Evolutionary conservation across 2,113 vertebrate genomes (phyloP), one percentile per base, ranked within the genome.

Genomic region (Aramus guarauna): DNA sequence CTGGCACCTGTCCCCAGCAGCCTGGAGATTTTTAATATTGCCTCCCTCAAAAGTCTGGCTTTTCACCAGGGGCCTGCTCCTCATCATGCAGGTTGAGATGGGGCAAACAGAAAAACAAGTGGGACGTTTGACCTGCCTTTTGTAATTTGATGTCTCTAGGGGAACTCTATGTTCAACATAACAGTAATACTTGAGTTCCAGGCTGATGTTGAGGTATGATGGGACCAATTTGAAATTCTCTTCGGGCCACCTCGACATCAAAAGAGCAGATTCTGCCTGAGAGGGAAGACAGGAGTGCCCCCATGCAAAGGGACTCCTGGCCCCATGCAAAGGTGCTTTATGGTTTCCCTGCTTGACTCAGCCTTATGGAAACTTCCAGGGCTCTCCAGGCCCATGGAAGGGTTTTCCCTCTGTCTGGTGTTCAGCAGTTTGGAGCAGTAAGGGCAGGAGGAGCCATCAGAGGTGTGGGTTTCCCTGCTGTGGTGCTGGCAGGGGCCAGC

Each of bases 21-120:
- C 19, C 58, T n/a, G 21, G 14, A 83, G 26, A 37, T 36, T 81
- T 91, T 34, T 29, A 30, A 47, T 58, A 32, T 4, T 47, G 8
- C 19, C 39, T 85, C 12, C n/a, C 11, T 78, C 16, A 56, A 8
- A 80, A 52, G 11, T 8, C 20, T 78, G 14, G 2, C 12, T 89
- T 94, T 94, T 63, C 36, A 37, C 15, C 22, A 50, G 32, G 22
- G 21, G 6, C 29, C 87, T 2, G 1, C 11, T 85, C 29, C 17
- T 41, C 29, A n/a, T 15, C 5, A 6, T 23, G 6, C 20, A 50
- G 0, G 0, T 13, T 73, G 34, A 69, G 23, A 12, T 20, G 27
- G 16, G n/a, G 45, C 5, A 92, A 94, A 41, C 7, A 14, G 32
- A 59, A 60, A 71, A 53, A 55, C 7, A 69, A 37, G 22, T 23